phyloP scores from a whole-genome alignment of 2,113 vertebrate species.

The Gymnogyps californianus region DNA sequence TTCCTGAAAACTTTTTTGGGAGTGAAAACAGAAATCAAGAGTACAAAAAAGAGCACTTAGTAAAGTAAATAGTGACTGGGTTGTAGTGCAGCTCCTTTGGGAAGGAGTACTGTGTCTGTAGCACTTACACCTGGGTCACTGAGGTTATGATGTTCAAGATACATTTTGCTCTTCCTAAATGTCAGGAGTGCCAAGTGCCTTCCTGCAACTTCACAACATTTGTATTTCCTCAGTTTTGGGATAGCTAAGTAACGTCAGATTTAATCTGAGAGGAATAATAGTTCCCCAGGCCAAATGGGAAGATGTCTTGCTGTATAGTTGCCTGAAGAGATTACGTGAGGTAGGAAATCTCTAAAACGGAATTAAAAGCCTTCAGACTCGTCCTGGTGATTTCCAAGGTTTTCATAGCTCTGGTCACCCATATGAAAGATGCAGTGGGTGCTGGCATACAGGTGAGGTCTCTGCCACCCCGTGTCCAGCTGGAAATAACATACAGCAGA shows the following conservation, averaged over 20 bases:
- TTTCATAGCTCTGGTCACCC: too few relatives aligned
- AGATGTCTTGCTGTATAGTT: fast-evolving
- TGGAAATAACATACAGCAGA: background rate
- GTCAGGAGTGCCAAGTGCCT: background rate
- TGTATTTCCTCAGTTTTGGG: background rate
- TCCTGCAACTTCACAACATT: background rate
- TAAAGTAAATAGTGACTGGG: background rate
- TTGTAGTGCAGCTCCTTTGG: background rate
- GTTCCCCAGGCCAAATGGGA: background rate
- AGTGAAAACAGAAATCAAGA: background rate
- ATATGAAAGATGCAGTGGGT: background rate
- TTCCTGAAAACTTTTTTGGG: background rate
- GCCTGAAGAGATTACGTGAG: background rate
- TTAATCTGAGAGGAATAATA: background rate
- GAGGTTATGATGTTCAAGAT: background rate
- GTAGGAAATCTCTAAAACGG: background rate
- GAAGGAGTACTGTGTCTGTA: background rate
- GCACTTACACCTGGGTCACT: background rate
- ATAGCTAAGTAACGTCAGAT: background rate
- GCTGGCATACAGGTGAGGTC: background rate
- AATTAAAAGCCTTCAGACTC: background rate
- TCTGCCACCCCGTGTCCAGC: background rate
- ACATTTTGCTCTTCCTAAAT: background rate
- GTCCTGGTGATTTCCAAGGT: too few relatives aligned
- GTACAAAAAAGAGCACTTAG: background rate